Base-by-base conservation (phyloP, 2,888 invertebrate genomes). In the Crossocerus cetratus region DNA sequence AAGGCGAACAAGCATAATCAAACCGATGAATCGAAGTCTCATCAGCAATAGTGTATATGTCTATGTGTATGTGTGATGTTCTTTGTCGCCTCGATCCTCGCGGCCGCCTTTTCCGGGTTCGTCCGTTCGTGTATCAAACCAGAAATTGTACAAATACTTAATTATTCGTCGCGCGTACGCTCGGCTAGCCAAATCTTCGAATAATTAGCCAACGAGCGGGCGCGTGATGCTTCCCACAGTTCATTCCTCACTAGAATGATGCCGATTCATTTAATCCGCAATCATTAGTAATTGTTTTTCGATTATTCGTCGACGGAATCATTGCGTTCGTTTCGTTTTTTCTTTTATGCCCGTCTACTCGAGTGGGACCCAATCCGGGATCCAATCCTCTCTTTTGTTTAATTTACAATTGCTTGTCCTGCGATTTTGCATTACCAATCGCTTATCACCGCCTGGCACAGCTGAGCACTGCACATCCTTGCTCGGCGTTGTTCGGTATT, bases 401-500 rank as follows among this genome's bases (percentile, higher is more conserved):
- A 43, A 4, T 60, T 14, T 49, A 22, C 45, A 60, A 45, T 22
- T 21, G n/a, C 11, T 13, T n/a, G 43, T 18, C 43, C 11, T 32
- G 8, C 32, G 32, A 32, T 32, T 32, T 5, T 4, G 32, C 32
- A 32, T 32, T 32, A 11, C 32, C 32, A 11, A 1, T 32, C 32
- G 32, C 32, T 4, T 8, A 32, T 2, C 8, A 32, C 32, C 3
- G 32, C 32, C 8, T 32, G 32, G 32, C 32, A 32, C 32, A 32
- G 32, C 11, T 11, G 32, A 32, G 32, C 32, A n/a, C 22, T 4
- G 11, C 32, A n/a, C 32, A 32, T 49, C 16, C 2, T 49, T n/a
- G 16, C 53, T 59, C 21, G 42, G 21, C 45, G 53, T 64, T n/a
- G 44, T 63, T 72, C 69, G 43, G 32, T 56, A 74, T 69, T 69